Conservation (phyloP, 2,888 invertebrate species). For the Campaea margaritaria region DNA sequence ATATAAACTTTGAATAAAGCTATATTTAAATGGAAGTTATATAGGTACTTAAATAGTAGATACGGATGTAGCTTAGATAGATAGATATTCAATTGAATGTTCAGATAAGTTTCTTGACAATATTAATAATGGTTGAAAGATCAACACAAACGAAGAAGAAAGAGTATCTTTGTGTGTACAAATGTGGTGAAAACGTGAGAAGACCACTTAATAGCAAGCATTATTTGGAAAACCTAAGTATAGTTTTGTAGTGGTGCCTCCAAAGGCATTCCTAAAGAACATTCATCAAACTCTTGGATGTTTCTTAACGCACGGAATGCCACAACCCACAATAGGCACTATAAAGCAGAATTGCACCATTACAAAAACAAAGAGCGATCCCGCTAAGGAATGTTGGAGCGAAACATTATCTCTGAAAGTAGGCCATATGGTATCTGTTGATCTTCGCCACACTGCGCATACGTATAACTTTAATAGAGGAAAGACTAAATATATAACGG, state of each 20-base stretch:
- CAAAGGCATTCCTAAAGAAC: conserved; percentile 13
- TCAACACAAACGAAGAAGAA: too few relatives aligned
- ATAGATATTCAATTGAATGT: too few relatives aligned
- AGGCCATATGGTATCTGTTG: conserved; percentile 42
- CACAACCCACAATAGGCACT: conserved; percentile 35
- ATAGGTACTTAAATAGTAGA: too few relatives aligned
- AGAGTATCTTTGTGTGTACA: too few relatives aligned
- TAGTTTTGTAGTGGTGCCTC: neutral
- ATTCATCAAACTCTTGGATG: conserved; percentile 20
- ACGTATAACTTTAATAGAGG: conserved; percentile 18
- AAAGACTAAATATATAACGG: conserved; percentile 47
- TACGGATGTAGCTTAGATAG: too few relatives aligned
- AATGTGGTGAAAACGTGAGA: too few relatives aligned
- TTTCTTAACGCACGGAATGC: conserved; percentile 28
- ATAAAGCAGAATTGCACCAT: conserved; percentile 39
- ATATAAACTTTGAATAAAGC: conserved; percentile 1
- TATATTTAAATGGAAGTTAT: conserved; percentile 1
- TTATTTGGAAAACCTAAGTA: too few relatives aligned
- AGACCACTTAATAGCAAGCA: too few relatives aligned
- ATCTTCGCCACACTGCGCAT: conserved; percentile 39
- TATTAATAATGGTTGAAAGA: too few relatives aligned
- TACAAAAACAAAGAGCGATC: conserved; percentile 38
- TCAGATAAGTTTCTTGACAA: too few relatives aligned
- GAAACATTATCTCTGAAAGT: conserved; percentile 41
- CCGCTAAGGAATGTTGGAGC: conserved; percentile 35